Conservation (phyloP, 2,113 vertebrate genomes). For the Saimiri boliviensis region DNA sequence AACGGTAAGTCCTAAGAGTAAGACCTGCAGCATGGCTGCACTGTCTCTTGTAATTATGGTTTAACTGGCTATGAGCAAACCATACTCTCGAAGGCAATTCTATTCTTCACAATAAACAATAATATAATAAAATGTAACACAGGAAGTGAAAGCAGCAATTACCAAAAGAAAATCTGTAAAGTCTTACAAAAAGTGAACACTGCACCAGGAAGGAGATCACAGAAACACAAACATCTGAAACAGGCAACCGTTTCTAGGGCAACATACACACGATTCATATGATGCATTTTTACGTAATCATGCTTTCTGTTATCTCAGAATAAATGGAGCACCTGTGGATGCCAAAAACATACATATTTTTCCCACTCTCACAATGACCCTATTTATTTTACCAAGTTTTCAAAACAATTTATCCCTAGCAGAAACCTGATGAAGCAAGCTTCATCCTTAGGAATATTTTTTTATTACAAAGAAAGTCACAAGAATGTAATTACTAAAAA, state of each 20-base stretch:
- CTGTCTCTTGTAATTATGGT: background rate
- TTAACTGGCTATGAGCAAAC: background rate
- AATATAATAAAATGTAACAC: background rate
- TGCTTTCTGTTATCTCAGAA: background rate
- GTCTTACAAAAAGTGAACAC: background rate
- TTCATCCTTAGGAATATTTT: background rate
- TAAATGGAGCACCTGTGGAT: conserved; percentile 15
- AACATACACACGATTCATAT: background rate
- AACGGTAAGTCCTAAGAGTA: background rate
- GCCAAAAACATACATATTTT: background rate
- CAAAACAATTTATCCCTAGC: conserved; percentile 24
- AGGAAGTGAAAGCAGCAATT: background rate
- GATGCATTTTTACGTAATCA: background rate
- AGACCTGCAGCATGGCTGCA: background rate
- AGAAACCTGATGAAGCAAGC: conserved; percentile 2
- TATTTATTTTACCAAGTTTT: conserved; percentile 51
- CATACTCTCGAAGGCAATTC: background rate
- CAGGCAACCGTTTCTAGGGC: background rate
- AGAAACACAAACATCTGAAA: background rate
- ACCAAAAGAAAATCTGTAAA: conserved; percentile 25
- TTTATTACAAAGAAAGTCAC: conserved; percentile 49
- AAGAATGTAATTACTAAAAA: background rate
- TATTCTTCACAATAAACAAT: background rate
- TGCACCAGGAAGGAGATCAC: background rate
- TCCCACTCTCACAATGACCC: background rate